These are phyloP conservation scores for Kryphioiulus occultus DNA, from an alignment of 2,888 invertebrate genomes.

Conservation along the genomic window DNA sequence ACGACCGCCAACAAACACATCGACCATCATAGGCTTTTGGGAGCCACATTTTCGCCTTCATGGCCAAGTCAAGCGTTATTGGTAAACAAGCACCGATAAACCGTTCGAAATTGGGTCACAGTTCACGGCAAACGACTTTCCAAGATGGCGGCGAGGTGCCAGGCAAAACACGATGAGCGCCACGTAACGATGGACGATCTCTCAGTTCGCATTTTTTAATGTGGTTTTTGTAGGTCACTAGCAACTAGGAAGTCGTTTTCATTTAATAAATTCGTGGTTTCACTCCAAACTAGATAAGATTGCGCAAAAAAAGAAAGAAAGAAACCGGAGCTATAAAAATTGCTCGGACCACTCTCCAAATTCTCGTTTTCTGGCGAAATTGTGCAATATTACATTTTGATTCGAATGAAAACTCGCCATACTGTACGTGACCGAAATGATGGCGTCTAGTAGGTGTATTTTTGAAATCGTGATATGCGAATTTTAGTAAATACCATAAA, in stretches of 20 bases:
- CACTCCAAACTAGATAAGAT: constrained; percentile 26
- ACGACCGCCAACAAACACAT: not conserved
- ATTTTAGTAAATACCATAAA: not conserved
- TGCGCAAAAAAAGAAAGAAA: not conserved
- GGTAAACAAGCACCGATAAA: not conserved
- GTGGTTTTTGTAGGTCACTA: not conserved
- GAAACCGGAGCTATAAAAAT: constrained; percentile 21
- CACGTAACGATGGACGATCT: constrained; percentile 30
- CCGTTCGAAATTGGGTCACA: constrained; percentile 36
- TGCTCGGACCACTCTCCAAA: not conserved
- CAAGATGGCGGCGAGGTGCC: not conserved
- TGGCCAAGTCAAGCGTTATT: not conserved
- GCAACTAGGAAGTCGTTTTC: constrained; percentile 35
- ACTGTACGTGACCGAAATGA: not conserved
- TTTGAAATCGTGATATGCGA: not conserved
- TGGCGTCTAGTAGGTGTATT: not conserved
- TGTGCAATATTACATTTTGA: constrained; percentile 10
- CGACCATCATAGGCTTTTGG: not conserved
- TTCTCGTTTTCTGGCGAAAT: not conserved
- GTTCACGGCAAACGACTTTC: constrained; percentile 30
- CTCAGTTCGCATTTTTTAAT: not conserved
- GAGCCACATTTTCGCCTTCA: not conserved
- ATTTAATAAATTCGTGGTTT: constrained; percentile 21
- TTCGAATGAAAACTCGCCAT: not conserved
- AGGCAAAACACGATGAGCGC: constrained; percentile 21